Conservation (phyloP, 2,797 vertebrate genomes). For the Onychomys leucogaster region DNA sequence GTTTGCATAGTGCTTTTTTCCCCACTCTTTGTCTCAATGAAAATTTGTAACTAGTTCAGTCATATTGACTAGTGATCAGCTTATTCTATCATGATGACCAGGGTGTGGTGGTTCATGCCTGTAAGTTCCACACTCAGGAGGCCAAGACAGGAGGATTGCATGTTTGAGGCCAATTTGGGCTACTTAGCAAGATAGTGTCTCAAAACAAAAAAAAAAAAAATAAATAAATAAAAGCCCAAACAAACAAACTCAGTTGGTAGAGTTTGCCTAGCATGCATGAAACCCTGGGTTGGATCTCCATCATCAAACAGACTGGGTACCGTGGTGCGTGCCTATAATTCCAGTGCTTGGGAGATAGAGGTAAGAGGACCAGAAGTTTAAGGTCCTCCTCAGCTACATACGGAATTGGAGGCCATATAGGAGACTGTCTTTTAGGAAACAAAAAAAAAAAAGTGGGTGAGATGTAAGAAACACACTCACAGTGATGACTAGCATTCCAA, state of each 20-base stretch:
- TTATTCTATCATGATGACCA: background rate
- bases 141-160: background rate
- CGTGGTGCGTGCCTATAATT: background rate
- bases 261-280: background rate
- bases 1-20: background rate
- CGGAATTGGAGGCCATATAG: background rate
- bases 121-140: background rate
- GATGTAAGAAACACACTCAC: background rate
- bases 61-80: background rate
- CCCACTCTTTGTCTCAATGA: background rate
- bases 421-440: background rate
- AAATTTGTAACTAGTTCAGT: slow-evolving; percentile 44
- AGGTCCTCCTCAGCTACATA: background rate
- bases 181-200: background rate
- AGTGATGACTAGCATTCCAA: background rate
- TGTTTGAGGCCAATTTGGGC: background rate
- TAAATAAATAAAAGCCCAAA: background rate
- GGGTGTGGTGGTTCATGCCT: background rate
- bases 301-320: background rate
- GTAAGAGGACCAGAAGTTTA: background rate
- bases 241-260: background rate
- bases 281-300: background rate
- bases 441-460: background rate
- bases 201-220: slow-evolving; percentile 8
- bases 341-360: background rate